Evolutionary conservation across 1,140 invertebrate species (phyloP).

Genomic region (Meteorus sp.): DNA sequence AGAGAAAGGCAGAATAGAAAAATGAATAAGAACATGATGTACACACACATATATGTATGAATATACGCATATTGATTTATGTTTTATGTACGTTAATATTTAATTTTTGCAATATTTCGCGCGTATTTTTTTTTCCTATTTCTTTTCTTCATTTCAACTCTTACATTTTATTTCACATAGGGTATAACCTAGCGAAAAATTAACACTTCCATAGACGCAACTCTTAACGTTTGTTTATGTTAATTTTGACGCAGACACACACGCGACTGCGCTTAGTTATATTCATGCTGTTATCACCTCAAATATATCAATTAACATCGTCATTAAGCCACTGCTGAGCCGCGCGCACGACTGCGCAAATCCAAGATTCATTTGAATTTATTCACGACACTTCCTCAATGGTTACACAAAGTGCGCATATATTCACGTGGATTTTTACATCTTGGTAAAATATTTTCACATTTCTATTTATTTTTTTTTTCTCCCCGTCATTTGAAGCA

Average conservation of each 20-base stretch:
- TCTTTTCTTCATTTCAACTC: neutral
- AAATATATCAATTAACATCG: conserved; percentile 54
- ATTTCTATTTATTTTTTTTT: neutral
- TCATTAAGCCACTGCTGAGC: conserved; percentile 35
- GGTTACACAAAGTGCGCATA: too few species aligned
- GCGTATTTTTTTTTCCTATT: neutral
- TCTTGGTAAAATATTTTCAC: neutral
- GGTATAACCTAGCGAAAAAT: conserved; percentile 39
- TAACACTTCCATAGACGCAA: conserved; percentile 43
- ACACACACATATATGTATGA: neutral
- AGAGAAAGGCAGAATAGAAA: neutral
- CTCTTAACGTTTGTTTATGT: conserved; percentile 46
- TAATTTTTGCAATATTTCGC: neutral
- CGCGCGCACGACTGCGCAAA: neutral
- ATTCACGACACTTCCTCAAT: neutral
- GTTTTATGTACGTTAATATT: too few species aligned
- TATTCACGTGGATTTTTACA: too few species aligned
- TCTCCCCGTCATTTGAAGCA: too few species aligned
- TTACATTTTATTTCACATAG: neutral
- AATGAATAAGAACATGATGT: too few species aligned
- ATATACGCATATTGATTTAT: too few species aligned
- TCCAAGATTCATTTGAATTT: conserved; percentile 9
- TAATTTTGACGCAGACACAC: conserved; percentile 35
- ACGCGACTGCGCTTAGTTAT: conserved; percentile 26
- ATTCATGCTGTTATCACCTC: conserved; percentile 45